Percentiles rank a stretch among this genome's conserved stretches.
Conservation (phyloP, 2,888 invertebrate species). For the Odontomyia ornata region DNA sequence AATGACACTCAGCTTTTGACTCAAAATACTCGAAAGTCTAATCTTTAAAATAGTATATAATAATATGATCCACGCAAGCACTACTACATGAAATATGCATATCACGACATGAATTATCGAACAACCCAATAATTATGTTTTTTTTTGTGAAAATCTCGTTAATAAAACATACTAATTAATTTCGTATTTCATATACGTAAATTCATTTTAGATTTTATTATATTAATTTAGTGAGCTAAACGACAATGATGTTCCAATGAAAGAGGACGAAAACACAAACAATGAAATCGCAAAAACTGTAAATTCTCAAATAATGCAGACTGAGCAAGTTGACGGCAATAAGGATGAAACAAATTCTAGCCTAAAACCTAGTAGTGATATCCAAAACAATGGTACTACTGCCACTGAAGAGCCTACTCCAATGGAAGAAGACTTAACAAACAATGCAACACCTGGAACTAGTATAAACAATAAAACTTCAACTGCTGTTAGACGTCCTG, state of each 20-base stretch:
- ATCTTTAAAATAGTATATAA: not conserved
- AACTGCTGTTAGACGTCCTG: slow-evolving; percentile 33
- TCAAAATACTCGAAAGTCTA: not conserved
- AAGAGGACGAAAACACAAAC: not conserved
- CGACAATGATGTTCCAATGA: slow-evolving; percentile 13
- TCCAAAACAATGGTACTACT: slow-evolving; percentile 25
- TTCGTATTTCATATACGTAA: no score
- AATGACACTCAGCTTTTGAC: not conserved
- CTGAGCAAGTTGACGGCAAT: not conserved
- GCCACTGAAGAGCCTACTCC: not conserved
- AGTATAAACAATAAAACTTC: slow-evolving; percentile 44
- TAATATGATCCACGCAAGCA: not conserved
- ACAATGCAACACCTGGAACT: slow-evolving; percentile 20
- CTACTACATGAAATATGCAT: not conserved
- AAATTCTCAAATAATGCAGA: slow-evolving; percentile 17
- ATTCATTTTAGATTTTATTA: not conserved
- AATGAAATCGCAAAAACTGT: not conserved
- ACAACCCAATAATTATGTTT: not conserved
- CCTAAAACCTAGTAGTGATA: slow-evolving; percentile 1
- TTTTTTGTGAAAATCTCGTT: no score
- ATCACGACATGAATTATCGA: not conserved
- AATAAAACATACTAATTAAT: no score
- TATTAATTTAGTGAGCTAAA: not conserved
- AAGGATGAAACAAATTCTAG: not conserved
- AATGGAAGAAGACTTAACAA: not conserved